Conservation (phyloP, 2,888 invertebrate species). For the Ischnus inquisitorius region DNA sequence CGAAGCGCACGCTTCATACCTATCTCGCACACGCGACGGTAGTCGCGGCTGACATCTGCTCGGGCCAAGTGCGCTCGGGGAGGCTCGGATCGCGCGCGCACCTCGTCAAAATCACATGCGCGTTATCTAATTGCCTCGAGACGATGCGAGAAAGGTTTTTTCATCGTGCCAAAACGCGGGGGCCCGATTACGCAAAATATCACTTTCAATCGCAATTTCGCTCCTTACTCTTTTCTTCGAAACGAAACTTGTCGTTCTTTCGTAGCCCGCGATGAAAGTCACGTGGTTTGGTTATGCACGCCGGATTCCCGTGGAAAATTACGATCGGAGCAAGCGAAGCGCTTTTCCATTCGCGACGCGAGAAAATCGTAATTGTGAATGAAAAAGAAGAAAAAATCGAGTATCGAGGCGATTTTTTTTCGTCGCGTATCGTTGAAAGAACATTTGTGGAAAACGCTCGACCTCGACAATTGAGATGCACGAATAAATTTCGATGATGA, state of each 20-base stretch:
- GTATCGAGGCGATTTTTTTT: background rate
- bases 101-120: constrained; percentile 54
- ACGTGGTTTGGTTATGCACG: constrained; percentile 4
- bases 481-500: too few relatives aligned
- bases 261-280: background rate
- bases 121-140: constrained; percentile 59
- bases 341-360: background rate
- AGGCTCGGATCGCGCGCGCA: constrained; percentile 16
- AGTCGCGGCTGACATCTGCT: constrained; percentile 53
- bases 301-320: background rate
- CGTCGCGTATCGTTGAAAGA: too few relatives aligned
- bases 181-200: constrained; percentile 21
- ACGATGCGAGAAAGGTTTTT: background rate
- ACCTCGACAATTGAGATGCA: too few relatives aligned
- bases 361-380: background rate
- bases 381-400: background rate
- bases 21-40: constrained; percentile 12
- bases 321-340: background rate
- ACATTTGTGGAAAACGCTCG: too few relatives aligned
- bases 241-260: background rate
- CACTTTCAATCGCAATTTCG: constrained; percentile 17
- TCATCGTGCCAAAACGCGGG: constrained; percentile 27
- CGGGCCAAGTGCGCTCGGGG: constrained; percentile 3
- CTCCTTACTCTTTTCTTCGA: background rate
- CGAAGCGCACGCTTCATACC: background rate